Evolutionary conservation across 2,113 vertebrate genomes (phyloP).

Genomic region (Lasiurus cinereus): DNA sequence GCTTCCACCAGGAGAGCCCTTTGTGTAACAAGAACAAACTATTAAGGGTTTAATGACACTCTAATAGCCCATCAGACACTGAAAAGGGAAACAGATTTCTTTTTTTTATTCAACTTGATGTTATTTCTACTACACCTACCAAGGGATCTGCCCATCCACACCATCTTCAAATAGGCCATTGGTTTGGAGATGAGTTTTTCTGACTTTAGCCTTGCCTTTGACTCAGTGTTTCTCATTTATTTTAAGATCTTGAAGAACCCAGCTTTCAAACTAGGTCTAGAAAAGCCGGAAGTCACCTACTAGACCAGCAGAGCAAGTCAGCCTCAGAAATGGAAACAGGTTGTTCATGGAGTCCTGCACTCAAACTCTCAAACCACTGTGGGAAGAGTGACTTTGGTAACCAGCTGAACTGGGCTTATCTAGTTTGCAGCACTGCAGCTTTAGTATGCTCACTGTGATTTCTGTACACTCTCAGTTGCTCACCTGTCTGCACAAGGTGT

Average conservation of each 20-base stretch:
- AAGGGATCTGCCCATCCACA: background rate
- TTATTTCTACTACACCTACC: background rate
- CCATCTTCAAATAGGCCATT: background rate
- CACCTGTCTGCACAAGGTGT: slow-evolving; percentile 54
- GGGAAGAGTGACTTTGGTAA: background rate
- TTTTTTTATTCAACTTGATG: slow-evolving; percentile 36
- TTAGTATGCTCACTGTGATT: background rate
- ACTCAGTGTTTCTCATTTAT: slow-evolving; percentile 31
- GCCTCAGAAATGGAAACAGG: background rate
- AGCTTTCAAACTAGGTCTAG: background rate
- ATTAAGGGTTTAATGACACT: slow-evolving; percentile 72
- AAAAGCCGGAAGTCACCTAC: background rate
- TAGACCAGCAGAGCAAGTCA: background rate
- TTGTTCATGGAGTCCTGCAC: background rate
- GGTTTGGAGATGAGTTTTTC: slow-evolving; percentile 23
- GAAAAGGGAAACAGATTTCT: slow-evolving; percentile 58
- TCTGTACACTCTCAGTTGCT: slow-evolving; percentile 14
- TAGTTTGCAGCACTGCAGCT: background rate
- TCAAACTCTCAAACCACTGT: background rate
- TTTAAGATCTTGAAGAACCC: slow-evolving; percentile 39
- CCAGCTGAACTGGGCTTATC: background rate
- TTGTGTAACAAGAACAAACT: slow-evolving; percentile 64
- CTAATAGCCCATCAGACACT: slow-evolving; percentile 6
- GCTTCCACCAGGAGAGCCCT: slow-evolving; percentile 57
- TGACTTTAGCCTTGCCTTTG: slow-evolving; percentile 18